A percentile compares a stretch with the other conserved stretches of the same genome.
phyloP scores from a whole-genome alignment of 2,113 vertebrate species.

The Semnopithecus entellus region DNA sequence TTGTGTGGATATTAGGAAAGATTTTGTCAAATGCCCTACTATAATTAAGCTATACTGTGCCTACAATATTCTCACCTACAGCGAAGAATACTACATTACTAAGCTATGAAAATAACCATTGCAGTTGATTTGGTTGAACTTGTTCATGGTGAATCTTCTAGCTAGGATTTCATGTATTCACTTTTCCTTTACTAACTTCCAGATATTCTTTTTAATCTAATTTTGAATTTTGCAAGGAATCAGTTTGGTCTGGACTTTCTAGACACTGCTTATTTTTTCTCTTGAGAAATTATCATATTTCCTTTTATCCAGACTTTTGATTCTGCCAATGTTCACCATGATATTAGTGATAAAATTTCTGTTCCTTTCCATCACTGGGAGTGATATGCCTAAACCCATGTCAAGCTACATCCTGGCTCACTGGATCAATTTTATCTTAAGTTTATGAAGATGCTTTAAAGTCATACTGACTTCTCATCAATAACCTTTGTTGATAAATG shows the following conservation, averaged over 20 bases:
- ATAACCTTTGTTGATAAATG: not conserved
- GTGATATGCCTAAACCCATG: not conserved
- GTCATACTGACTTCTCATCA: not conserved
- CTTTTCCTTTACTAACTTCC: not conserved
- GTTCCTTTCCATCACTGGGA: not conserved
- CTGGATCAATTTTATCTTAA: not conserved
- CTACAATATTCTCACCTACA: not conserved
- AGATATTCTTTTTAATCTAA: not conserved
- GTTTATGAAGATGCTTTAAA: constrained; percentile 1
- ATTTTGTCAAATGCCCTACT: constrained; percentile 7
- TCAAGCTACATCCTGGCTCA: not conserved
- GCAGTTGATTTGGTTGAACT: not conserved
- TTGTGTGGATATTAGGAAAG: constrained; percentile 18
- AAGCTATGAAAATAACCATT: not conserved
- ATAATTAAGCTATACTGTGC: not conserved
- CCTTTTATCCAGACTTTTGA: not conserved
- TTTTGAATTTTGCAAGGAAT: constrained; percentile 39
- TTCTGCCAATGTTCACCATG: not conserved
- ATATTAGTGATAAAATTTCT: constrained; percentile 8
- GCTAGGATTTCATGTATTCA: not conserved
- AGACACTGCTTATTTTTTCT: no score
- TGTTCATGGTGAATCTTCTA: not conserved
- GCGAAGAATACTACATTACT: not conserved
- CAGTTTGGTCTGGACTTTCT: not conserved
- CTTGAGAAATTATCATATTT: no score